Percentiles rank a stretch among this genome's conserved stretches.
Conservation (phyloP, 2,113 vertebrate genomes). For the Rhegmatorhina hoffmannsi region DNA sequence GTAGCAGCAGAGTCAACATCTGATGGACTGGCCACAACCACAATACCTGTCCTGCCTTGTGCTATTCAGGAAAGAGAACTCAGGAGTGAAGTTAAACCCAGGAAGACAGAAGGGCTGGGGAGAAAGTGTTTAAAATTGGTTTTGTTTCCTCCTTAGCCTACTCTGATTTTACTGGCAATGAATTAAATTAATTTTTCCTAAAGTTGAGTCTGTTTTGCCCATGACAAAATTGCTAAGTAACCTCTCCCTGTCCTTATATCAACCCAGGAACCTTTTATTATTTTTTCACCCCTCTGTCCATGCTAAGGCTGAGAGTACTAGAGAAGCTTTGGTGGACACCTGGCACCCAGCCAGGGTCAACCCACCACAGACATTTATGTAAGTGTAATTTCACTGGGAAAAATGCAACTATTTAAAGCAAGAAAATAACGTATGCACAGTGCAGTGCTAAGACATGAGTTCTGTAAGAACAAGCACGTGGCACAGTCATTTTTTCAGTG, state of each 20-base stretch:
- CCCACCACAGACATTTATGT: not conserved
- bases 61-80: not conserved
- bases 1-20: not conserved
- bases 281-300: not conserved
- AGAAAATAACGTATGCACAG: not conserved
- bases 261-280: not conserved
- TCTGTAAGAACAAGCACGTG: conserved; percentile 22
- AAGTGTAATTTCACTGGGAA: conserved; percentile 6
- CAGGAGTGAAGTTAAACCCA: not conserved
- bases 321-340: not conserved
- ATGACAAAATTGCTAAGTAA: not conserved
- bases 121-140: not conserved
- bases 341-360: not conserved
- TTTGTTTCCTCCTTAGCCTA: not conserved
- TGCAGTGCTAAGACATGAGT: not conserved
- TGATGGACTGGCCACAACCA: not conserved
- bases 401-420: conserved; percentile 25
- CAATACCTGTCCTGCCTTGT: not conserved
- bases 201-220: too few relatives aligned
- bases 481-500: not conserved
- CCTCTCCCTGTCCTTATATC: not conserved
- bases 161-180: not conserved
- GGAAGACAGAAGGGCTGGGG: not conserved
- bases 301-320: not conserved
- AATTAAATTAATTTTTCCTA: not conserved